Evolutionary conservation across 2,888 invertebrate genomes (phyloP).

Genomic region (Cerceris rybyensis): DNA sequence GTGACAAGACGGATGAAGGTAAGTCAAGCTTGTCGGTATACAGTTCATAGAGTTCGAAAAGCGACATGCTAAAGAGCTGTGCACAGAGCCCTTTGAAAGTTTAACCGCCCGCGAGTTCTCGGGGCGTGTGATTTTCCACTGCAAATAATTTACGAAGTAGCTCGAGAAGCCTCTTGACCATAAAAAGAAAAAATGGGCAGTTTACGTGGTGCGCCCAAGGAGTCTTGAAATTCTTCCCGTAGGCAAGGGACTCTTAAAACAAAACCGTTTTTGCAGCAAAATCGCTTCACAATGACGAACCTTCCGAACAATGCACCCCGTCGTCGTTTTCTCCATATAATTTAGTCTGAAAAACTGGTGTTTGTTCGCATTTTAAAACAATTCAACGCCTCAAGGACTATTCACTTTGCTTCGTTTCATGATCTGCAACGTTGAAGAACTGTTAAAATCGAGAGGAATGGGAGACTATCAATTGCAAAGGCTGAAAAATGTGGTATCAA

Average conservation of each 20-base stretch:
- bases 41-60: constrained; percentile 29
- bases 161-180: constrained; percentile 22
- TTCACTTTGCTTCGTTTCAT: no score
- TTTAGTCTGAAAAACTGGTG: no score
- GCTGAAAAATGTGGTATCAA: no score
- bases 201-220: constrained; percentile 8
- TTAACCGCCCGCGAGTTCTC: constrained; percentile 26
- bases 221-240: constrained; percentile 9
- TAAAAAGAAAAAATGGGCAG: background rate
- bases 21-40: background rate
- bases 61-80: constrained; percentile 27
- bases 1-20: constrained; percentile 13
- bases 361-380: no score
- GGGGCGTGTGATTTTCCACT: constrained; percentile 28
- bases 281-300: no score
- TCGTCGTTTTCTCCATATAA: no score
- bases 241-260: constrained; percentile 8
- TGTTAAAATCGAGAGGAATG: no score
- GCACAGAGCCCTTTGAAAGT: constrained; percentile 37
- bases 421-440: no score
- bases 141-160: constrained; percentile 44
- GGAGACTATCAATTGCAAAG: no score
- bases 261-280: constrained; percentile 11
- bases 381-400: no score
- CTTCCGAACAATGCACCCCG: no score